Evolutionary conservation across 2,888 invertebrate species (phyloP).

Genomic region (Oscheius myriophilus): DNA sequence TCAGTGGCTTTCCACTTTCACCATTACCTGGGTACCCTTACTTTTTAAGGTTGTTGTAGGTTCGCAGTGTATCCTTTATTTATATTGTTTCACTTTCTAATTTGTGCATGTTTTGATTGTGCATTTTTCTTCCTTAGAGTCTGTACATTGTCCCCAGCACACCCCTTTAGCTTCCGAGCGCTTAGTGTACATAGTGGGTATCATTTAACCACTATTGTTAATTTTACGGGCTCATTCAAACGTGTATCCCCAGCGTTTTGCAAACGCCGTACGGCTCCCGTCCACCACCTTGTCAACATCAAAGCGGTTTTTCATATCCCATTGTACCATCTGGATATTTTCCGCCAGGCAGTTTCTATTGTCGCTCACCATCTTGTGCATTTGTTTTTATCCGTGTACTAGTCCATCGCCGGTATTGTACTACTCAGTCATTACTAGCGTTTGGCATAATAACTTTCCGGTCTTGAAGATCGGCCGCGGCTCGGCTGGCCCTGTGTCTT

Average conservation of each 20-base stretch:
- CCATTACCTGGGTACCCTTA: not conserved
- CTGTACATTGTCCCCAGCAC: conserved; percentile 2
- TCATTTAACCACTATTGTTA: conserved; percentile 1
- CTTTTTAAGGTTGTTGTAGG: not conserved
- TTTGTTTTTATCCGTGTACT: not conserved
- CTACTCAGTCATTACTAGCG: conserved; percentile 1
- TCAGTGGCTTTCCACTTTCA: not conserved
- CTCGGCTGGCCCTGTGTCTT: conserved; percentile 56
- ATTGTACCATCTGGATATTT: conserved; percentile 3
- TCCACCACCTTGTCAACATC: conserved; percentile 5
- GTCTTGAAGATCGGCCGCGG: conserved; percentile 10
- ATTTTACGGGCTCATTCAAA: not conserved
- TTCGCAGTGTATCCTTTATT: no score
- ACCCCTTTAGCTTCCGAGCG: not conserved
- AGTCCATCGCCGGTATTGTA: no score
- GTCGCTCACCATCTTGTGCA: not conserved
- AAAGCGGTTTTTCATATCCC: conserved; percentile 21
- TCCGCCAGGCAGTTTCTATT: conserved; percentile 17
- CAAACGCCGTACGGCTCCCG: conserved; percentile 1
- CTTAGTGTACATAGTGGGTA: not conserved
- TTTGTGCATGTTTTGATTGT: not conserved
- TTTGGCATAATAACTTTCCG: conserved; percentile 1
- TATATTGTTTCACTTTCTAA: not conserved
- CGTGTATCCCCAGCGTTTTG: no score
- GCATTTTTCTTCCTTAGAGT: not conserved